Percentiles rank a stretch among this genome's conserved stretches.
Evolutionary conservation across 2,797 vertebrate genomes (phyloP).

Genomic region (Urocyon cinereoargenteus): DNA sequence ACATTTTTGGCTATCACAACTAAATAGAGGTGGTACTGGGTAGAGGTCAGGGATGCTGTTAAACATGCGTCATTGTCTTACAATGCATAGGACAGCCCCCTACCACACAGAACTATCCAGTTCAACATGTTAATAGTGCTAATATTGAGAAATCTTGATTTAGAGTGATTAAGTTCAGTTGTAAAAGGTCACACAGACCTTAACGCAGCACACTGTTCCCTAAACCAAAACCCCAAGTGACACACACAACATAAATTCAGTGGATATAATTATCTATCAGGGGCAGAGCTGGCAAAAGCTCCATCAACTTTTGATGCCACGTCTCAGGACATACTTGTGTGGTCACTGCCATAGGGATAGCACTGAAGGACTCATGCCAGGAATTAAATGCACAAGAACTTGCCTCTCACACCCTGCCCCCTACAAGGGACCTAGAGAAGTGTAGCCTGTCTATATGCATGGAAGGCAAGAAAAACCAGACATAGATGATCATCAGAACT

Average conservation of each 20-base stretch:
- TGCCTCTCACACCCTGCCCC: not conserved
- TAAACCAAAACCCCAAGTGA: not conserved
- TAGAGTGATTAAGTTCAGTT: not conserved
- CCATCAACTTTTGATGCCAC: not conserved
- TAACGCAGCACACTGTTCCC: not conserved
- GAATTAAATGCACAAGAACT: not conserved
- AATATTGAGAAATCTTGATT: not conserved
- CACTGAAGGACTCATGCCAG: not conserved
- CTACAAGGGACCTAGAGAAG: not conserved
- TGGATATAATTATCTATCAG: not conserved
- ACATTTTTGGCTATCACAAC: not conserved
- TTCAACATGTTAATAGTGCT: too few species aligned
- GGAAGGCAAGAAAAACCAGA: not conserved
- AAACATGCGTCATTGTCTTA: not conserved
- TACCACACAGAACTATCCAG: not conserved
- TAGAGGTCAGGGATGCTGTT: not conserved
- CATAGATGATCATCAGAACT: not conserved
- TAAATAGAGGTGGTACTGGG: not conserved
- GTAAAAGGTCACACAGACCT: not conserved
- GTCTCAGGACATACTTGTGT: not conserved
- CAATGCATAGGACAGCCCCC: not conserved
- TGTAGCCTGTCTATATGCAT: not conserved
- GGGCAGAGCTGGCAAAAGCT: not conserved
- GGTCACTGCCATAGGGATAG: not conserved
- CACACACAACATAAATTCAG: not conserved